Base-by-base conservation (phyloP, 64 coral and sea anemone genomes). In the Anthopleura sola region DNA sequence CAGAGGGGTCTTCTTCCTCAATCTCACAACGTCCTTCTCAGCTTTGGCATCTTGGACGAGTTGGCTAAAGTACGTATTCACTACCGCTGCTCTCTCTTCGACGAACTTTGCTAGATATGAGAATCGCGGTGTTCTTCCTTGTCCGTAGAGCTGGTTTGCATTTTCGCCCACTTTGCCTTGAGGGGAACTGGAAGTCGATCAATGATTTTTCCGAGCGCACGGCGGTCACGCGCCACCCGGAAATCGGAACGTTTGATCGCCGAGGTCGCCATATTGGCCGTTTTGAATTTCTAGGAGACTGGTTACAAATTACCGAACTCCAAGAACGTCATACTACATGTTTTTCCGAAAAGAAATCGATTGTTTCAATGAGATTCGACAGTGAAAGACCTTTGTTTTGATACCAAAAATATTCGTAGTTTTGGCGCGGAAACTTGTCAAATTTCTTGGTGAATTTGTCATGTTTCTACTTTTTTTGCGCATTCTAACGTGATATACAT, bases 51-150 rank as follows among this genome's bases (percentile, higher is more conserved):
- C 55, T 3, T 57, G 55, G 20, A 57, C 55, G 20, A 57, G 55
- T 14, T 57, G 55, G 55, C 55, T 14, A 20, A 57, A 57, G 16
- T 57, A 57, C 55, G 55, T 75, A 18, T 75, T 75, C 36, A 24
- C 69, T 34, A 75, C 69, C 28, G 69, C 69, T 34, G 62, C 4
- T 19, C 62, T 68, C 5, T 68, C 69, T 33, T 75, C 69, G 6
- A 75, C 36, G 69, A 75, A 75, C 69, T 75, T 75, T 9, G 69
- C 26, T 14, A 75, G 69, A 75, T 75, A 24, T 34, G 69, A 75
- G 28, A 75, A 75, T 7, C 36, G 26, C 29, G 69, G 69, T 20
- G 26, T 75, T 16, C 10, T 57, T 75, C 69, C 28, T 15, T 28
- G 17, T 49, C 81, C 77, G 23, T 55, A 54, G 20, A 82, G 55